phyloP scores from a whole-genome alignment of 2,888 invertebrate genomes.

The Eupeodes luniger region DNA sequence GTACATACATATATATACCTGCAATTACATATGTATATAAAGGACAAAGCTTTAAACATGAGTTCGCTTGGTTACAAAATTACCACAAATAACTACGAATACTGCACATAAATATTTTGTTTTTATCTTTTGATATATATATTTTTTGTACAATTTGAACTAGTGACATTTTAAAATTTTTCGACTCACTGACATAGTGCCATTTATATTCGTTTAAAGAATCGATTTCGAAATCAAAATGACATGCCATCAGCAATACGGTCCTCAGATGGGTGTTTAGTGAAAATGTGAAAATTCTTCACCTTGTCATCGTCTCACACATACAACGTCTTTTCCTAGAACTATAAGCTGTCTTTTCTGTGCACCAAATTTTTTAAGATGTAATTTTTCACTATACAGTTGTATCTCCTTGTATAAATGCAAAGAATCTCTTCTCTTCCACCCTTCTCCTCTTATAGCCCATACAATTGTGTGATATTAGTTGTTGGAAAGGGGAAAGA shows the following conservation, averaged over 20 bases:
- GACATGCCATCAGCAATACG: conserved; percentile 54
- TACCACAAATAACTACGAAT: background rate
- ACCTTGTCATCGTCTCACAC: conserved; percentile 33
- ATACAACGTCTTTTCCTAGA: background rate
- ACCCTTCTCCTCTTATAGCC: background rate
- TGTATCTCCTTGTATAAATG: conserved; percentile 15
- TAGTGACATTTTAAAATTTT: conserved; percentile 61
- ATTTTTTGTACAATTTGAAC: conserved; percentile 5
- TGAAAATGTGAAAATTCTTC: conserved; percentile 55
- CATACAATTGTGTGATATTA: too few relatives aligned
- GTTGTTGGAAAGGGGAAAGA: background rate
- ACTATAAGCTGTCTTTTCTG: conserved; percentile 5
- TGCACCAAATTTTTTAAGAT: conserved; percentile 14
- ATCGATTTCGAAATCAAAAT: conserved; percentile 64
- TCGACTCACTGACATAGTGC: conserved; percentile 75
- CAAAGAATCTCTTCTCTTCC: background rate
- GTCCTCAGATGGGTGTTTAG: conserved; percentile 28
- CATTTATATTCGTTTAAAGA: conserved; percentile 68
- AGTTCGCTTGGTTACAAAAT: background rate
- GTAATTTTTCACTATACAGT: background rate
- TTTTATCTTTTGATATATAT: conserved; percentile 1
- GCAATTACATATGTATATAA: too few relatives aligned
- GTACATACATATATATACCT: too few relatives aligned
- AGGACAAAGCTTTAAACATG: background rate
- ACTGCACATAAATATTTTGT: background rate